Evolutionary conservation across 2,888 invertebrate species (phyloP).

Genomic region (Apamea epomidion): DNA sequence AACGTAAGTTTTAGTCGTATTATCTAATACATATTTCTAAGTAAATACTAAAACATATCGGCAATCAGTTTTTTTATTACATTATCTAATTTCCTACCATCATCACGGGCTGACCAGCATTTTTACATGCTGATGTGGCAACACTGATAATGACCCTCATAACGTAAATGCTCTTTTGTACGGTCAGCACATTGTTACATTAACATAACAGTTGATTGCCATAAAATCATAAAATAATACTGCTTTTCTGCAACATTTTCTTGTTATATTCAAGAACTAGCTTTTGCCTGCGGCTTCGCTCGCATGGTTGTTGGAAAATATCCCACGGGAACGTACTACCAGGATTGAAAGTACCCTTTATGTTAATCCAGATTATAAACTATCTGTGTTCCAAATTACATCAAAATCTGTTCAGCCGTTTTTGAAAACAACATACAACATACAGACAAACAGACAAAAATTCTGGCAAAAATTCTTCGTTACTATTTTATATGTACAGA

Average conservation of each 20-base stretch:
- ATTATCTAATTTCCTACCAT: conserved; percentile 30
- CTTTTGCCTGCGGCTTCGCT: background rate
- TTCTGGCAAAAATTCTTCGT: background rate
- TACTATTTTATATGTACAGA: background rate
- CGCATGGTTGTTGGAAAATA: background rate
- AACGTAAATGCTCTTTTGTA: conserved; percentile 23
- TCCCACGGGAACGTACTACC: background rate
- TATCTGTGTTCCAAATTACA: background rate
- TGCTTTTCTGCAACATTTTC: background rate
- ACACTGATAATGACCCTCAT: conserved; percentile 42
- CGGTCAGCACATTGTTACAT: background rate
- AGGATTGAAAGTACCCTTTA: background rate
- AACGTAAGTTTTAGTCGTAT: background rate
- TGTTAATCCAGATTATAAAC: background rate
- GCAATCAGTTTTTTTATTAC: conserved; percentile 11
- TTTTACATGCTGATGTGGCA: conserved; percentile 41
- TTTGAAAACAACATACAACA: background rate
- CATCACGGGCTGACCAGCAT: conserved; percentile 16
- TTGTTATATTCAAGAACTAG: background rate
- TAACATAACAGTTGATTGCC: background rate
- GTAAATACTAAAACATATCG: background rate
- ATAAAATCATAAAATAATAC: background rate
- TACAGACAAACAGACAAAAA: background rate
- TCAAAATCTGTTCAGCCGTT: background rate
- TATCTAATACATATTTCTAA: background rate